A percentile compares a stretch with the other conserved stretches of the same genome.
Evolutionary conservation across 1,140 invertebrate genomes (phyloP).

Genomic region (Solenopsis fugax): DNA sequence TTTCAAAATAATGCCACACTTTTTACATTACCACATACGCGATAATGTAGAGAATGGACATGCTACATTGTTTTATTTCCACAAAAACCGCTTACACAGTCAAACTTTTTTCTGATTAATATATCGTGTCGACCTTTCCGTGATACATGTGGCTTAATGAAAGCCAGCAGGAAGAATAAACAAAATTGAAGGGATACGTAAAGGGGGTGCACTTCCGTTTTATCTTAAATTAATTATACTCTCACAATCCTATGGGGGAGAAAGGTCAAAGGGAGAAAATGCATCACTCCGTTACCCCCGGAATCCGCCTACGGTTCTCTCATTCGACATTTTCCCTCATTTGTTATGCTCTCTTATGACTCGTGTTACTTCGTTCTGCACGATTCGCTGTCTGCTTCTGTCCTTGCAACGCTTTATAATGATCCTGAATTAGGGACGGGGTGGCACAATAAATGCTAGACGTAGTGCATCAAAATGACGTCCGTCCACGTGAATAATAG

Average conservation of each 20-base stretch:
- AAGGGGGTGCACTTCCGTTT: not conserved
- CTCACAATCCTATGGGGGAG: not conserved
- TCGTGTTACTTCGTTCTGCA: not conserved
- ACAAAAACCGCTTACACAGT: not conserved
- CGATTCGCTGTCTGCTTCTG: not conserved
- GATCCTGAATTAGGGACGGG: constrained; percentile 49
- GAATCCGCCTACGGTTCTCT: not conserved
- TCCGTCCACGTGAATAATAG: constrained; percentile 37
- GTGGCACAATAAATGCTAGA: constrained; percentile 48
- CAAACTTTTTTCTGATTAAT: not conserved
- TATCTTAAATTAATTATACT: constrained; percentile 37
- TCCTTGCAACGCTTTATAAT: constrained; percentile 42
- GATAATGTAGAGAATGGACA: not conserved
- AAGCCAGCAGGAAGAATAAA: not conserved
- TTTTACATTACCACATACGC: not conserved
- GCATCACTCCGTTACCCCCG: not conserved
- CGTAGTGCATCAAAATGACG: constrained; percentile 42
- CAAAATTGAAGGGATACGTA: not conserved
- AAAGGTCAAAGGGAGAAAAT: not conserved
- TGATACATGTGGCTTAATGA: not conserved
- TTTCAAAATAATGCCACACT: not conserved
- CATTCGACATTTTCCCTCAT: constrained; percentile 20
- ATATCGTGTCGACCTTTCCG: not conserved
- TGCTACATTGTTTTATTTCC: not conserved
- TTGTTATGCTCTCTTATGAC: constrained; percentile 1